Evolutionary conservation across 2,113 vertebrate species (phyloP), one percentile per base, ranked within the genome.

Genomic region (Vidua macroura): DNA sequence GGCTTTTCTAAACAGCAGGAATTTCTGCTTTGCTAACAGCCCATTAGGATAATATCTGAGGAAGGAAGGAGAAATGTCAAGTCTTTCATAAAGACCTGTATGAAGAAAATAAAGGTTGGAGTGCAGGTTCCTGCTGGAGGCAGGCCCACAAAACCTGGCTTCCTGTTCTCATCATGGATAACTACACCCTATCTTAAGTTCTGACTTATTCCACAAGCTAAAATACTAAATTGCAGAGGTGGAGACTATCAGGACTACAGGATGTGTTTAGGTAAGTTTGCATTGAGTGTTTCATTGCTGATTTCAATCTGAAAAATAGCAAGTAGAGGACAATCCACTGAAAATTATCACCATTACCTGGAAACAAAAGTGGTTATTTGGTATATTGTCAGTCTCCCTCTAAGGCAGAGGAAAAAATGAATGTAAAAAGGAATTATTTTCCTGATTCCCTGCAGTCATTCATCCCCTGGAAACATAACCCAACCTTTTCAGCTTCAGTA

Each of bases 251-350:
- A 93, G 25, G 20, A 66, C 37, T n/a, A 27, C 11, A 41, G 49
- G 60, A 56, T 30, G 58, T 1, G 5, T 44, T 85, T 44, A 72
- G 64, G 30, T 12, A 74, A 72, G 37, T 83, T 83, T 60, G 24
- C 11, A 79, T 20, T 14, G 2, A 23, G 27, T 28, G 19, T 22
- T 63, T 41, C 41, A 19, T n/a, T 64, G 56, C 35, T 27, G 30
- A 83, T 53, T 77, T 77, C 8, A 9, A 44, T 48, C 19, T 76
- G 74, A 64, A 76, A 90, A 93, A 8, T 39, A 75, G 28, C 53
- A n/a, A 0, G 0, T 2, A n/a, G 53, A 43, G 15, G 27, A 27
- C 43, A 31, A 31, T 56, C 27, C 60, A 46, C 28, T 84, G 70
- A 58, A 93, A 79, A 66, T 43, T 4, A 85, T 27, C 28, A 41